These are phyloP conservation scores for Pteronotus mesoamericanus DNA, from an alignment of 2,797 vertebrate genomes.

Conservation along the genomic window DNA sequence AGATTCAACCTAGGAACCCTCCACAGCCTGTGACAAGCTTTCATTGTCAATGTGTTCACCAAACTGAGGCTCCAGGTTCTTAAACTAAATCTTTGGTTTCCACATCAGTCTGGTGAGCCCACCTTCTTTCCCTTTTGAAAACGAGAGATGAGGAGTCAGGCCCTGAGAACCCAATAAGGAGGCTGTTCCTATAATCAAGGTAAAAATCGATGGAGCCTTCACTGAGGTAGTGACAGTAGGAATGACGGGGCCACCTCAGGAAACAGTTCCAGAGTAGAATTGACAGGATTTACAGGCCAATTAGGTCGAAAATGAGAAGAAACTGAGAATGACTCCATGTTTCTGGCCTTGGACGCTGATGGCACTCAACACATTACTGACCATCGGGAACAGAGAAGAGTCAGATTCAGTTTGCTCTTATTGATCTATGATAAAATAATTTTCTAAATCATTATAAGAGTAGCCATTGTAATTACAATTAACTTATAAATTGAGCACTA, in stretches of 20 bases:
- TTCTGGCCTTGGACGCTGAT: neutral
- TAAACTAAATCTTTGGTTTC: neutral
- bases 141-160: neutral
- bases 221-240: neutral
- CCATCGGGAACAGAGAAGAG: neutral
- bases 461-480: neutral
- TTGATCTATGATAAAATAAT: neutral
- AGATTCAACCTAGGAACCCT: neutral
- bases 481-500: neutral
- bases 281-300: neutral
- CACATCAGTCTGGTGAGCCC: neutral
- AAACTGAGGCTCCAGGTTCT: neutral
- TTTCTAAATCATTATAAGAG: neutral
- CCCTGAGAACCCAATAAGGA: neutral
- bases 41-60: neutral
- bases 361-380: neutral
- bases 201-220: neutral
- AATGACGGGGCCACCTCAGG: neutral
- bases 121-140: neutral
- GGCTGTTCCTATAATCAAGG: neutral
- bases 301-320: neutral
- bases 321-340: neutral
- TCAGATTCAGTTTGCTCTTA: neutral
- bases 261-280: neutral
- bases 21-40: neutral